phyloP scores from a whole-genome alignment of 1,140 invertebrate genomes.

The Drosophila bipectinata region DNA sequence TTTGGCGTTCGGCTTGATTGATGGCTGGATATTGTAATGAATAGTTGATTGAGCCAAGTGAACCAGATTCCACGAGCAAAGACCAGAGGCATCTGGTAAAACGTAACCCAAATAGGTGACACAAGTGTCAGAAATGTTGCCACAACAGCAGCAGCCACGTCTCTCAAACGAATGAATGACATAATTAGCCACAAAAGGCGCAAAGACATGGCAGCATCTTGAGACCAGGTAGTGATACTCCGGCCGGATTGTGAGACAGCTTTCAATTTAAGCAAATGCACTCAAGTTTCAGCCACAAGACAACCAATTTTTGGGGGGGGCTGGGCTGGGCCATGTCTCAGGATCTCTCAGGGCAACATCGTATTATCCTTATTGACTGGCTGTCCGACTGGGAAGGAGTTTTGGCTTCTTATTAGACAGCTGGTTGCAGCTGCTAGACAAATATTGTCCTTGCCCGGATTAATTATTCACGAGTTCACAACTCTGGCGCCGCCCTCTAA shows the following conservation, averaged over 20 bases:
- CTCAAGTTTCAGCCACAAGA: constrained; percentile 42
- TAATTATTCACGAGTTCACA: constrained; percentile 44
- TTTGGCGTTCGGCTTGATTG: constrained; percentile 18
- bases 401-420: constrained; percentile 40
- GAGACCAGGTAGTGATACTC: constrained; percentile 24
- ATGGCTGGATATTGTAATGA: constrained; percentile 27
- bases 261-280: constrained; percentile 59
- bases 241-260: constrained; percentile 38
- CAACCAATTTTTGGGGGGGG: not conserved
- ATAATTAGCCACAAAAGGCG: constrained; percentile 56
- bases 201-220: constrained; percentile 21
- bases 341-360: constrained; percentile 23
- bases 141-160: constrained; percentile 4
- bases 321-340: not conserved
- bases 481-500: constrained; percentile 13
- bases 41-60: constrained; percentile 29
- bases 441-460: constrained; percentile 38
- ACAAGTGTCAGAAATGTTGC: constrained; percentile 48
- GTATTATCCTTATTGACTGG: constrained; percentile 49
- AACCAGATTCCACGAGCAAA: not conserved
- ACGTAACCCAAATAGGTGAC: constrained; percentile 40
- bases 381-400: constrained; percentile 8
- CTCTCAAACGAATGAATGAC: constrained; percentile 32
- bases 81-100: not conserved
- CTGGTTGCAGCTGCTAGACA: constrained; percentile 21